Base-by-base conservation (phyloP, 92 coral and sea anemone species). In the Parazoanthus swiftii region DNA sequence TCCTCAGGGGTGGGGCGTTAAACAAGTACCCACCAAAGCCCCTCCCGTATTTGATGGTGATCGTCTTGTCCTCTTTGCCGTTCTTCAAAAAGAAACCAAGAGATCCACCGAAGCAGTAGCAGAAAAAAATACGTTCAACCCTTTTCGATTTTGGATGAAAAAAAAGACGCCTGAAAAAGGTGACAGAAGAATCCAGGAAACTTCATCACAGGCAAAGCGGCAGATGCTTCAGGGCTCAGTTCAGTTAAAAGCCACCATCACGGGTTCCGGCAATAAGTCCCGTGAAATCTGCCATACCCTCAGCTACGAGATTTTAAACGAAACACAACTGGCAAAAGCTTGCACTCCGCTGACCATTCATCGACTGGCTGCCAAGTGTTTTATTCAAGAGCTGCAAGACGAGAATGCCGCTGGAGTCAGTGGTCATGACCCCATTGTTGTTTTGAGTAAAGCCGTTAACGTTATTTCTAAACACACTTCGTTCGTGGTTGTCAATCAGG, bases 301-400 rank as follows among this genome's bases (percentile, higher is more conserved):
- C 11, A 37, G 74, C 85, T 81, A 81, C 8, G 85, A 81, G 50
- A 81, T 81, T 11, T 36, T 6, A 26, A 37, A 42, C 50, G 73
- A 42, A 9, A n/a, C 85, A 18, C 35, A 38, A 36, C 74, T 26
- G 37, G 74, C 35, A 2, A 38, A 63, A 18, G 16, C 74, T 20
- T 1, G 67, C 38, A 29, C 70, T 79, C 42, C 46, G 73, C 26
- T 81, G 43, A 81, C 25, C 46, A 38, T 81, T 37, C 90, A 88
- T 59, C 90, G 90, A 44, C 90, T 88, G 76, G 23, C 90, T 36
- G 90, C 77, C 42, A 88, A 88, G 78, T n/a, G 86, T 54, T 88
- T 70, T 56, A 88, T 88, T 54, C 51, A 66, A 33, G 73, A 81
- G n/a, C 54, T 81, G 33, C 90, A 79, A 72, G 78, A 85, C 25